Evolutionary conservation across 2,888 invertebrate genomes (phyloP), one percentile per base, ranked within the genome.

Genomic region (Chromoteleia sp.): DNA sequence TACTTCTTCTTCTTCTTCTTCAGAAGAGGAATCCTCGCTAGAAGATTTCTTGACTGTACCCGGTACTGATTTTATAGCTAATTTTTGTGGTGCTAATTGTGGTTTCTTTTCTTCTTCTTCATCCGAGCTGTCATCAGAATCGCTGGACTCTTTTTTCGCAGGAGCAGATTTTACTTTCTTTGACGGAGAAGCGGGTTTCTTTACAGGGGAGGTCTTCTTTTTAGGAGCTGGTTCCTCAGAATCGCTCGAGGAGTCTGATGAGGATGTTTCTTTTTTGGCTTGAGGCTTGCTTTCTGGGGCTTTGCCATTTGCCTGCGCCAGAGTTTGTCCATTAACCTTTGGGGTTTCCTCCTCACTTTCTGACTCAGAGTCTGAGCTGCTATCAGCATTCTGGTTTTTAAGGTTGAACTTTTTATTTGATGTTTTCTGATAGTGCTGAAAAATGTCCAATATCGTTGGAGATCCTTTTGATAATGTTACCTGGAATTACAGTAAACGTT

Each of bases 391-490:
- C 2, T 67, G 25, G 56, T 36, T 78, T 59, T 91, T 91, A 6
- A 91, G 61, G 10, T 91, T 89, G 30, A 94, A 89, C 54, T 94
- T 93, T 75, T 92, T 93, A 14, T 88, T 83, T 41, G 92, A 89
- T 80, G 91, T 93, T 86, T 94, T 93, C 88, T 94, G 93, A 87
- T 93, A 95, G 86, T 93, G 92, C 5, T 92, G 89, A 15, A 94
- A 83, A 10, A 96, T 92, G 8, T 96, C 95, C 8, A 90, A 84
- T n/a, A 96, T 91, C 8, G 93, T 92, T 0, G 96, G 95, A 0
- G 94, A 93, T 65, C 94, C 95, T 90, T 96, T 95, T 0, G 93
- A 93, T 58, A 95, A 91, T 7, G 92, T 90, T 84, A 93, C 93
- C 96, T 96, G 91, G 84, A 94, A 93, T 52, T 29, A 25, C n/a